These are phyloP conservation scores for Calameuta pallipes DNA, from an alignment of 2,888 invertebrate species.

Conservation along the genomic window DNA sequence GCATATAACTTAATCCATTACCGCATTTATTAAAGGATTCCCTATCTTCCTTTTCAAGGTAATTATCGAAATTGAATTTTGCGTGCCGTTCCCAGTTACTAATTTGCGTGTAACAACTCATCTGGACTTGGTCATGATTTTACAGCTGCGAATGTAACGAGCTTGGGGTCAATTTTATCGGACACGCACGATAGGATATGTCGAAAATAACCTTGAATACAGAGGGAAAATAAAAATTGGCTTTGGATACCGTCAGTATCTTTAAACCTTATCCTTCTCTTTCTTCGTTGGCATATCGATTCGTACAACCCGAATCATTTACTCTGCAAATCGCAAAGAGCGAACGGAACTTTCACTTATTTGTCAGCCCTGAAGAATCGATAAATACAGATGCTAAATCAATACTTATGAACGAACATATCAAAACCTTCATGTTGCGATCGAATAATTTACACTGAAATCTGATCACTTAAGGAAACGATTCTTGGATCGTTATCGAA, in stretches of 20 bases:
- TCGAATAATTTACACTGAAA: not conserved
- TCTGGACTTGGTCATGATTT: not conserved
- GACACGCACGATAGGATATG: not conserved
- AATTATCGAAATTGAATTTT: not conserved
- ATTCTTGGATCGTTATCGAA: slow-evolving; percentile 2
- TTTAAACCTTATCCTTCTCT: not conserved
- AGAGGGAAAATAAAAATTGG: not conserved
- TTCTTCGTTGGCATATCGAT: not conserved
- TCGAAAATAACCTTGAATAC: not conserved
- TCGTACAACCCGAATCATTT: not conserved
- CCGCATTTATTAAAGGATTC: not conserved
- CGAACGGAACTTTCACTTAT: not conserved
- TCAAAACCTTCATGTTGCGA: slow-evolving; percentile 20
- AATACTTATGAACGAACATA: slow-evolving; percentile 28
- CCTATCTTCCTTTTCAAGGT: not conserved
- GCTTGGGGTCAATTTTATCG: not conserved
- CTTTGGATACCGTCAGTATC: not conserved
- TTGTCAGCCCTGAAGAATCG: slow-evolving; percentile 19
- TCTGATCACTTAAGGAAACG: slow-evolving; percentile 13
- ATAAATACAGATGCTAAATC: slow-evolving; percentile 25
- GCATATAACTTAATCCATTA: not conserved
- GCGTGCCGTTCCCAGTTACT: not conserved
- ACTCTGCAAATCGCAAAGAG: not conserved
- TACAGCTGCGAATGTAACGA: not conserved
- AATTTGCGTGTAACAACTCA: not conserved